Evolutionary conservation across 2,888 invertebrate species (phyloP).

Genomic region (Unio delphinus): DNA sequence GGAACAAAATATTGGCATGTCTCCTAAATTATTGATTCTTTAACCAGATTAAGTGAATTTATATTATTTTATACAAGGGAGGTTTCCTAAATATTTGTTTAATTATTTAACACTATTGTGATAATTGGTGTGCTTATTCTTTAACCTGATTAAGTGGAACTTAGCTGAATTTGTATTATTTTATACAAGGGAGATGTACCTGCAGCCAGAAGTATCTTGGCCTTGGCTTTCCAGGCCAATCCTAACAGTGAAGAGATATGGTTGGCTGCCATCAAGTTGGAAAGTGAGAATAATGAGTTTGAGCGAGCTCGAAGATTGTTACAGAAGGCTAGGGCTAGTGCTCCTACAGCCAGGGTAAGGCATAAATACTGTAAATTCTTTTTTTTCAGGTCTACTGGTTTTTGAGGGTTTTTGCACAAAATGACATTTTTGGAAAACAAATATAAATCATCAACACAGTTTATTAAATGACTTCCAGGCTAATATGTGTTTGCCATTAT

Average conservation of each 20-base stretch:
- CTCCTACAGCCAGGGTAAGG: constrained; percentile 82
- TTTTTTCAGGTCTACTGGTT: too few species aligned
- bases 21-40: too few species aligned
- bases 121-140: neutral
- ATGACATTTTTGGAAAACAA: too few species aligned
- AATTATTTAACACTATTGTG: neutral
- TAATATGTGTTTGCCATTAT: too few species aligned
- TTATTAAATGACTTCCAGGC: too few species aligned
- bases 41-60: too few species aligned
- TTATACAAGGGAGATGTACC: constrained; percentile 88
- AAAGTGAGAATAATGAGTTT: constrained; percentile 98
- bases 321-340: constrained; percentile 93
- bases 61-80: neutral
- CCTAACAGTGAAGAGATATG: constrained; percentile 99
- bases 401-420: too few species aligned
- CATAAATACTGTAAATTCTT: too few species aligned
- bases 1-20: too few species aligned
- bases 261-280: constrained; percentile 98
- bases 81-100: neutral
- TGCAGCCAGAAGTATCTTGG: constrained; percentile 94
- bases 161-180: neutral
- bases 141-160: neutral
- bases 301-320: constrained; percentile 91
- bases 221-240: constrained; percentile 95
- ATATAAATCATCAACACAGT: too few species aligned